Evolutionary conservation across 2,888 invertebrate genomes (phyloP).

Genomic region (Strigamia transsilvanica): DNA sequence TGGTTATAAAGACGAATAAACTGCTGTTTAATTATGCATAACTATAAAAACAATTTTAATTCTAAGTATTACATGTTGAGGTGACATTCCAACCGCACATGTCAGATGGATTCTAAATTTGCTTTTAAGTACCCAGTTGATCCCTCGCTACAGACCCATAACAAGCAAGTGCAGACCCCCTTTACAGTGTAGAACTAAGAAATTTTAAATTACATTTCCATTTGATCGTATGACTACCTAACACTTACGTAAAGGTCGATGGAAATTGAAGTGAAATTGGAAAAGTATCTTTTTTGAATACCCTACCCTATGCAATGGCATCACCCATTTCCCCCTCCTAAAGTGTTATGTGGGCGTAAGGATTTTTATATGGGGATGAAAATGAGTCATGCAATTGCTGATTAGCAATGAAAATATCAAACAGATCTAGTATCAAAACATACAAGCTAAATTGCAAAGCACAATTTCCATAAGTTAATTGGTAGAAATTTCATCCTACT

Average conservation of each 20-base stretch:
- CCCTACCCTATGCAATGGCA: neutral
- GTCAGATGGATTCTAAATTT: too few relatives aligned
- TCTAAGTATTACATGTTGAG: too few relatives aligned
- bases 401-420: neutral
- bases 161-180: neutral
- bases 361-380: slow-evolving; percentile 8
- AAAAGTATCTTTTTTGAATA: neutral
- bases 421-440: neutral
- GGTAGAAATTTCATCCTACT: too few relatives aligned
- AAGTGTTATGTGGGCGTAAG: slow-evolving; percentile 1
- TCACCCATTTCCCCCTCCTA: slow-evolving; percentile 2
- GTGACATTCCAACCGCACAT: too few relatives aligned
- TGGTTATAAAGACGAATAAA: too few relatives aligned
- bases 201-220: slow-evolving; percentile 1
- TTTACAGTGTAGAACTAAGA: neutral
- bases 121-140: too few relatives aligned
- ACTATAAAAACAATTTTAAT: too few relatives aligned
- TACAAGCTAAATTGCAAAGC: neutral
- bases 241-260: slow-evolving; percentile 1
- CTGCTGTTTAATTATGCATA: too few relatives aligned
- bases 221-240: neutral
- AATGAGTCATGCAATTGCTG: slow-evolving; percentile 8
- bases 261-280: neutral
- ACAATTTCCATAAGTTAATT: too few relatives aligned
- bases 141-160: too few relatives aligned